These are phyloP conservation scores for Condylostylus longicornis DNA, from an alignment of 1,140 invertebrate species.

Conservation along the genomic window DNA sequence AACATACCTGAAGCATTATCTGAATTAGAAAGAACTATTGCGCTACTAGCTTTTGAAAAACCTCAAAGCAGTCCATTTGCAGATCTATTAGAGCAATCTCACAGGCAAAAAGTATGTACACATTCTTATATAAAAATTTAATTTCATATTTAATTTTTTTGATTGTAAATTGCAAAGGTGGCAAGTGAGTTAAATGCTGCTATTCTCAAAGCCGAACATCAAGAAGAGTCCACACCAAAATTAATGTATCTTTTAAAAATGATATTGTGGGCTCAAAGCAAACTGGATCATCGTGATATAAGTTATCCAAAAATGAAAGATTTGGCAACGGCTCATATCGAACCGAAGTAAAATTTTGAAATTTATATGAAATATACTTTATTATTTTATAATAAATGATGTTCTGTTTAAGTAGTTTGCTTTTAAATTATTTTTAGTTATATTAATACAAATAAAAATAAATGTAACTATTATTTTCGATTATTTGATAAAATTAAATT, in stretches of 20 bases:
- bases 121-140: too few relatives aligned
- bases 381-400: not conserved
- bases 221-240: slow-evolving; percentile 74
- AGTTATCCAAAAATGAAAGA: slow-evolving; percentile 89
- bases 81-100: slow-evolving; percentile 80
- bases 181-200: slow-evolving; percentile 94
- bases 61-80: slow-evolving; percentile 89
- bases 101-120: slow-evolving; percentile 75
- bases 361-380: not conserved
- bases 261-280: slow-evolving; percentile 89
- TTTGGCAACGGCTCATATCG: slow-evolving; percentile 63
- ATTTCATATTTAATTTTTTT: too few relatives aligned
- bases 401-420: not conserved
- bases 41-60: slow-evolving; percentile 91
- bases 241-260: slow-evolving; percentile 82
- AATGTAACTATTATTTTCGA: too few relatives aligned
- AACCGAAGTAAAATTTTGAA: slow-evolving; percentile 31
- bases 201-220: slow-evolving; percentile 81
- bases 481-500: too few relatives aligned
- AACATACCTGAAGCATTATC: slow-evolving; percentile 62
- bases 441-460: not conserved
- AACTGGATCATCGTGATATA: slow-evolving; percentile 84
- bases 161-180: slow-evolving; percentile 69
- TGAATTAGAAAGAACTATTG: slow-evolving; percentile 75
- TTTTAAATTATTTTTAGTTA: not conserved